These are phyloP conservation scores for Troides aeacus DNA, from an alignment of 2,888 invertebrate species.

Conservation along the genomic window DNA sequence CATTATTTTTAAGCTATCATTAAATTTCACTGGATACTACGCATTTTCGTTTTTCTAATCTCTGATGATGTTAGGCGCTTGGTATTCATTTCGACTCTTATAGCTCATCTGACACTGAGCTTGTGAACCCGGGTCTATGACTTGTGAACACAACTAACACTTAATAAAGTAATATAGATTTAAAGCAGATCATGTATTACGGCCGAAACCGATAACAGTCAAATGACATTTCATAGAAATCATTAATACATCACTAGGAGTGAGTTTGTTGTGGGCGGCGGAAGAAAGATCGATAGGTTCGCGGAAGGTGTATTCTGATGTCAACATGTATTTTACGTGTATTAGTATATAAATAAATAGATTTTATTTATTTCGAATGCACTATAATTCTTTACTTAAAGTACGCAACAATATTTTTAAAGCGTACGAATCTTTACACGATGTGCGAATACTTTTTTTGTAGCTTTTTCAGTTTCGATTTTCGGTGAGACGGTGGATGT, in stretches of 20 bases:
- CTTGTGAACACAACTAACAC: too few relatives aligned
- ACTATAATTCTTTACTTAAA: constrained; percentile 18
- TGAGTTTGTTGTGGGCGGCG: constrained; percentile 36
- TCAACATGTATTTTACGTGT: constrained; percentile 54
- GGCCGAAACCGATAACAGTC: background rate
- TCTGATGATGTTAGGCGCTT: too few relatives aligned
- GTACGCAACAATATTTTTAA: constrained; percentile 26
- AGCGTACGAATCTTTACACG: constrained; percentile 21
- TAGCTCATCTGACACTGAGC: too few relatives aligned
- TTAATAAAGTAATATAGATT: too few relatives aligned
- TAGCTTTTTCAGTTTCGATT: constrained; percentile 36
- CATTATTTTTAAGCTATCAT: too few relatives aligned
- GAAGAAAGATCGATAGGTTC: constrained; percentile 51
- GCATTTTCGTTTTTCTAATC: too few relatives aligned
- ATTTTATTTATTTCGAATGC: constrained; percentile 13
- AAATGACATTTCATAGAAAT: constrained; percentile 16
- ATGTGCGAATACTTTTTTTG: constrained; percentile 34
- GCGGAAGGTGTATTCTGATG: constrained; percentile 61
- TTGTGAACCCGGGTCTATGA: too few relatives aligned
- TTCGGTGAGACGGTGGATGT: constrained; percentile 39
- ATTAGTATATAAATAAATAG: constrained; percentile 32
- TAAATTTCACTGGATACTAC: too few relatives aligned
- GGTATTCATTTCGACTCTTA: too few relatives aligned
- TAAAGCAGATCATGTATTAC: too few relatives aligned
- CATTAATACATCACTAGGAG: constrained; percentile 35